These are phyloP conservation scores for Sapajus apella DNA, from an alignment of 2,113 vertebrate species.

Conservation along the genomic window DNA sequence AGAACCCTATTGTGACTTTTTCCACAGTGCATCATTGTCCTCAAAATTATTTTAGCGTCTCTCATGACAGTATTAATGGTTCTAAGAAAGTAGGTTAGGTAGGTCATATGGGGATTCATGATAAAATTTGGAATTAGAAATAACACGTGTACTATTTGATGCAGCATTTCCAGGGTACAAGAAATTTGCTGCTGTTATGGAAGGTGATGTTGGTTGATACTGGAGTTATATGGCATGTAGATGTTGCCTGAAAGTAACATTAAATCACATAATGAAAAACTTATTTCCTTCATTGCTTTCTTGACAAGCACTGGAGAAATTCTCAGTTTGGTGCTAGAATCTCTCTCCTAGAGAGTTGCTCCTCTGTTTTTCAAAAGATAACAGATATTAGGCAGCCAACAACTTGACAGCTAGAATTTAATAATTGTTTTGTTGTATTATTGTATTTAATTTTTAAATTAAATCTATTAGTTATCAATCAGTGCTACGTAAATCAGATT, in stretches of 20 bases:
- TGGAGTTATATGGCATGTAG: neutral
- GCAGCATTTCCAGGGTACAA: neutral
- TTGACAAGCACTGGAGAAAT: neutral
- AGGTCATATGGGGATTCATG: neutral
- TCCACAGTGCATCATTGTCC: neutral
- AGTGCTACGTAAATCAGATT: neutral
- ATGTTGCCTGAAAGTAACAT: neutral
- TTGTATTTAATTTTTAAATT: neutral
- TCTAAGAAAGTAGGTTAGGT: slow-evolving; percentile 60
- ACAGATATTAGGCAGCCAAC: neutral
- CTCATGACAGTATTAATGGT: neutral
- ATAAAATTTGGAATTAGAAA: slow-evolving; percentile 34
- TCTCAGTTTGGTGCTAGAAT: neutral
- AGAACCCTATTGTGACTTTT: neutral
- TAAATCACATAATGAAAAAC: neutral
- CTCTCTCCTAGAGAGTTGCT: neutral
- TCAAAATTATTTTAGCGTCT: slow-evolving; percentile 36
- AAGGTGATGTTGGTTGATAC: neutral
- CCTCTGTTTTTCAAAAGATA: neutral
- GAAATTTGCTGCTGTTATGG: neutral
- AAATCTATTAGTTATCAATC: neutral
- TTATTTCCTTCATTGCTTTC: neutral
- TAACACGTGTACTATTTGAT: neutral
- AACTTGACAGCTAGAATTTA: neutral
- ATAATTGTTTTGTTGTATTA: neutral